Conservation (phyloP, 2,888 invertebrate genomes). For the Taphrorychus bicolor region DNA sequence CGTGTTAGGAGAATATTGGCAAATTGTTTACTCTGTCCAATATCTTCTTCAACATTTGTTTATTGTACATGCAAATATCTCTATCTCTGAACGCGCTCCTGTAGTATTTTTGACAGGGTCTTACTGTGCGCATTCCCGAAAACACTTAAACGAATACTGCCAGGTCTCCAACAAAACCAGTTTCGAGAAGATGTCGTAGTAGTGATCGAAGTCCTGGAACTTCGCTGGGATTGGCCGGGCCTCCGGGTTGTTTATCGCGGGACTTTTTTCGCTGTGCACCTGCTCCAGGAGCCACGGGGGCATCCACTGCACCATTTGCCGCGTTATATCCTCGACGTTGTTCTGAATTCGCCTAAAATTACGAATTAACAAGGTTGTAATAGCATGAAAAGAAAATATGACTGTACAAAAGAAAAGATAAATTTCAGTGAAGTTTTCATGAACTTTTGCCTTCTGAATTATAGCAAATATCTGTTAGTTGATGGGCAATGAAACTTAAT, state of each 20-base stretch:
- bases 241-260: constrained; percentile 61
- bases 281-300: constrained; percentile 71
- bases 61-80: neutral
- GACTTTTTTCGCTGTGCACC: constrained; percentile 61
- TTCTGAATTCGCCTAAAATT: neutral
- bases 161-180: constrained; percentile 70
- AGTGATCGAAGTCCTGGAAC: constrained; percentile 67
- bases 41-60: too few relatives aligned
- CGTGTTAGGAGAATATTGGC: too few relatives aligned
- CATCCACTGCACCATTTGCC: constrained; percentile 70
- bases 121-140: constrained; percentile 39
- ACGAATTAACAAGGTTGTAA: too few relatives aligned
- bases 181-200: constrained; percentile 65
- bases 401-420: too few relatives aligned
- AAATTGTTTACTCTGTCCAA: too few relatives aligned
- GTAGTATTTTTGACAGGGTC: constrained; percentile 9
- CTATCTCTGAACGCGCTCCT: too few relatives aligned
- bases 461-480: too few relatives aligned
- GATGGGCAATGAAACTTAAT: too few relatives aligned
- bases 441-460: too few relatives aligned
- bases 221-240: constrained; percentile 64
- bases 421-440: too few relatives aligned
- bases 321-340: constrained; percentile 60
- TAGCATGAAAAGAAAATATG: too few relatives aligned
- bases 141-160: constrained; percentile 56